Evolutionary conservation across 1,140 invertebrate species (phyloP), one percentile per base, ranked within the genome.

Genomic region (Aphelenchoides besseyi): DNA sequence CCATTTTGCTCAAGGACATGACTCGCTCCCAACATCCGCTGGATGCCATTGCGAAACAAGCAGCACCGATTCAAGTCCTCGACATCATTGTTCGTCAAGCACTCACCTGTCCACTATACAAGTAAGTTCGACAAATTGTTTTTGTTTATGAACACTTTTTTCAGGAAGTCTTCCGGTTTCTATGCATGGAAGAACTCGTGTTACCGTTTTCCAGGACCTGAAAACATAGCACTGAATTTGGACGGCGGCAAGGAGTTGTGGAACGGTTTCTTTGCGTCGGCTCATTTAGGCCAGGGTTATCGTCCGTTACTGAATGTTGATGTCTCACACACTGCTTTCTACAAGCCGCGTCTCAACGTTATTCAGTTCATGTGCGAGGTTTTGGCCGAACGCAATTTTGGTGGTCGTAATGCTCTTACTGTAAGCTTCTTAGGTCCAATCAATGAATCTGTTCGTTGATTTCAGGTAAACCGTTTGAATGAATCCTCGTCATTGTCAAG

Each of bases 211-310:
- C 77, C 77, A 5, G 59, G 3, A 23, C 64, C 71, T 52, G 74
- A 61, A 23, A 55, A 30, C 12, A 67, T 54, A 23, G 70, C 73
- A 36, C 57, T 79, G 59, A 70, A 81, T 54, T 52, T 79, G 35
- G 78, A 75, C n/a, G 78, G 79, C 3, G 78, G 79, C 62, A 80
- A 81, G 66, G 76, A 79, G 67, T 69, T 79, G 63, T 79, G 78
- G 78, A 74, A 68, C 57, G 78, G 78, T n/a, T 81, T 79, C 72
- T 79, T 81, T 54, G 69, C 78, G 0, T 80, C 79, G 23, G 79
- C 79, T 26, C 76, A 74, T 59, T 61, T 81, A 26, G 79, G 70
- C 12, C 67, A 32, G 26, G 69, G 66, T 57, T 81, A 67, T 23
- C 48, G 69, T 35, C 78, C 79, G 18, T 61, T 79, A 1, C 41